Evolutionary conservation across 2,797 vertebrate species (phyloP).

Genomic region (Avahi laniger): DNA sequence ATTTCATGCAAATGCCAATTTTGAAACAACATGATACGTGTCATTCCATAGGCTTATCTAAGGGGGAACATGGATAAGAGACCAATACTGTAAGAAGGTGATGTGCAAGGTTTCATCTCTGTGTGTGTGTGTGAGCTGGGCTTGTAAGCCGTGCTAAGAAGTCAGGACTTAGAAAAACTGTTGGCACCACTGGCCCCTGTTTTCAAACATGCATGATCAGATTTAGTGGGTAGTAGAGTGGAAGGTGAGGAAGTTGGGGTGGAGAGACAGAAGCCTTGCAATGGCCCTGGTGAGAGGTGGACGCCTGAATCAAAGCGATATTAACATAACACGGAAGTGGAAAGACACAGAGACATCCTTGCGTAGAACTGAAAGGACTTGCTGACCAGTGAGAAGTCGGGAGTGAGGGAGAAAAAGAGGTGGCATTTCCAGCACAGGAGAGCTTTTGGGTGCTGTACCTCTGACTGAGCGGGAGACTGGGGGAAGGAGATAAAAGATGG

Average conservation of each 20-base stretch:
- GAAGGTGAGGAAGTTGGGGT: background rate
- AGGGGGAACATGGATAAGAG: background rate
- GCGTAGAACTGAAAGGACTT: background rate
- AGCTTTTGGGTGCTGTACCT: fast-evolving
- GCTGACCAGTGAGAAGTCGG: background rate
- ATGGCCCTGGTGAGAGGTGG: background rate
- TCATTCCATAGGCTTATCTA: background rate
- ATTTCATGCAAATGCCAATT: background rate
- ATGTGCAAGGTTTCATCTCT: background rate
- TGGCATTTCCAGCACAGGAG: background rate
- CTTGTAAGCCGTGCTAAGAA: background rate
- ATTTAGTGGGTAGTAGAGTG: background rate
- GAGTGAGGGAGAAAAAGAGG: background rate
- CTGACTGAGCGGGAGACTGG: fast-evolving
- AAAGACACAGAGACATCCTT: background rate
- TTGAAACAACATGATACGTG: background rate
- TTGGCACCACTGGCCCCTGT: background rate
- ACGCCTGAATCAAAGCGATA: background rate
- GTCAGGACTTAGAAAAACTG: background rate
- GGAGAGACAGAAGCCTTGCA: background rate
- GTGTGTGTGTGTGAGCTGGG: too few species aligned
- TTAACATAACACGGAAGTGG: background rate
- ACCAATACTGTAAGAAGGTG: background rate
- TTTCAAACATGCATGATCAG: background rate
- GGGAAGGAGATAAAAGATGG: background rate